Evolutionary conservation across 2,888 invertebrate species (phyloP).

Genomic region (Merodon equestris): DNA sequence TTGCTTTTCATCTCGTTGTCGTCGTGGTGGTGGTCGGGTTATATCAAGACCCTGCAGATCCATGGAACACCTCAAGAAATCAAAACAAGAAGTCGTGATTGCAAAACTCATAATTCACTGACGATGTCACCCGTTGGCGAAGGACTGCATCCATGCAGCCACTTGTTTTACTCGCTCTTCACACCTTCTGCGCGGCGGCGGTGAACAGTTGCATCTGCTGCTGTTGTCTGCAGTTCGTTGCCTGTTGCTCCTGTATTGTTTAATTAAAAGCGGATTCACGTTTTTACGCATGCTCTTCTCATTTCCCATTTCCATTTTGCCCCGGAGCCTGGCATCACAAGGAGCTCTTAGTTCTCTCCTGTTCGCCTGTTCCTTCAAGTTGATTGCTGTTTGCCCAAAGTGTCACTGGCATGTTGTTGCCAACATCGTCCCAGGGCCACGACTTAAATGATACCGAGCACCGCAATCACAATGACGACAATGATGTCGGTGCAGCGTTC

Average conservation of each 20-base stretch:
- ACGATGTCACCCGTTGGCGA: constrained; percentile 52
- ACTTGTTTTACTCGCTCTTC: constrained; percentile 55
- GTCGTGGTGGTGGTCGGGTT: no score
- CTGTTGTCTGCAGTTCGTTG: constrained; percentile 9
- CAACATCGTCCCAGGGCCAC: constrained; percentile 25
- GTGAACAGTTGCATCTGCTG: background rate
- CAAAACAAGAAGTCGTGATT: constrained; percentile 77
- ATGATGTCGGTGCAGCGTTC: constrained; percentile 24
- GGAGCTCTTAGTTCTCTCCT: constrained; percentile 9
- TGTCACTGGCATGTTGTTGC: constrained; percentile 33
- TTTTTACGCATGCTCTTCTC: constrained; percentile 70
- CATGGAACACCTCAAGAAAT: constrained; percentile 70
- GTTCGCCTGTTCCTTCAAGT: constrained; percentile 37
- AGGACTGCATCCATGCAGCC: constrained; percentile 38
- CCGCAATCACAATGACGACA: constrained; percentile 39
- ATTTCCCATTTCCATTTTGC: constrained; percentile 26
- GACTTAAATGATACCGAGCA: constrained; percentile 45
- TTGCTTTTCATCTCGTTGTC: no score
- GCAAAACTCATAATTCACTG: constrained; percentile 78
- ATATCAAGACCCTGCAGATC: constrained; percentile 13
- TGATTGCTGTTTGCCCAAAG: constrained; percentile 49
- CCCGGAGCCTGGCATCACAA: constrained; percentile 1
- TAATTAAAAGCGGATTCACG: constrained; percentile 76
- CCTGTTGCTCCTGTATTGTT: constrained; percentile 74
- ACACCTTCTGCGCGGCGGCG: constrained; percentile 1